Evolutionary conservation across 2,113 vertebrate species (phyloP).

Genomic region (Alosa alosa): DNA sequence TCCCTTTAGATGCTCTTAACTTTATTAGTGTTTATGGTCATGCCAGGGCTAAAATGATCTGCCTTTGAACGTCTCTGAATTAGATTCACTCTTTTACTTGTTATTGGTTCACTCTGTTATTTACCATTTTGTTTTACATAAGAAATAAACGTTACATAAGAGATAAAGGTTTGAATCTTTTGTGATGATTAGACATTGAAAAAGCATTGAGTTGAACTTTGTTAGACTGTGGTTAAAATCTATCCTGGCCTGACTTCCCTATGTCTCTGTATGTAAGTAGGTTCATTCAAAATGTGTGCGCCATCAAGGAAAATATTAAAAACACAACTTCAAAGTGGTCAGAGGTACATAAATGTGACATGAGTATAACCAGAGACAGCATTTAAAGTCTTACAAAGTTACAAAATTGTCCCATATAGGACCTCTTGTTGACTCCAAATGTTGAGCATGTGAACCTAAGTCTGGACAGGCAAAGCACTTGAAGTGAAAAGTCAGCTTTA

Average conservation of each 20-base stretch:
- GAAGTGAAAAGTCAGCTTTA: constrained; percentile 6
- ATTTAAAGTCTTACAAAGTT: not conserved
- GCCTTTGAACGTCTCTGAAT: constrained; percentile 69
- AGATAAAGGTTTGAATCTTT: not conserved
- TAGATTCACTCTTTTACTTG: constrained; percentile 47
- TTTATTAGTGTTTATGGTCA: constrained; percentile 94
- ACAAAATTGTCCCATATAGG: not conserved
- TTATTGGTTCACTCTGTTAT: constrained; percentile 20
- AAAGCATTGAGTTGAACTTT: not conserved
- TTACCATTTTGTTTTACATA: not conserved
- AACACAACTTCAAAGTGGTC: not conserved
- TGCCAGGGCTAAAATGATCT: constrained; percentile 71
- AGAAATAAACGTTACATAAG: not conserved
- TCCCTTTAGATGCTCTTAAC: constrained; percentile 90
- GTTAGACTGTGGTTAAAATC: not conserved
- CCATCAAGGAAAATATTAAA: not conserved
- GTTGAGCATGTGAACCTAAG: not conserved
- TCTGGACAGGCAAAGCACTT: not conserved
- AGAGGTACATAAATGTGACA: not conserved
- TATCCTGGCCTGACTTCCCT: not conserved
- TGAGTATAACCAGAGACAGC: not conserved
- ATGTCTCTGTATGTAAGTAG: no score
- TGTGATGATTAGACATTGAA: not conserved
- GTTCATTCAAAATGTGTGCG: not conserved
- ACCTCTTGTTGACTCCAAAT: not conserved